Evolutionary conservation across 1,140 invertebrate genomes (phyloP), one percentile per base, ranked within the genome.

Genomic region (Saccostrea glomerata): DNA sequence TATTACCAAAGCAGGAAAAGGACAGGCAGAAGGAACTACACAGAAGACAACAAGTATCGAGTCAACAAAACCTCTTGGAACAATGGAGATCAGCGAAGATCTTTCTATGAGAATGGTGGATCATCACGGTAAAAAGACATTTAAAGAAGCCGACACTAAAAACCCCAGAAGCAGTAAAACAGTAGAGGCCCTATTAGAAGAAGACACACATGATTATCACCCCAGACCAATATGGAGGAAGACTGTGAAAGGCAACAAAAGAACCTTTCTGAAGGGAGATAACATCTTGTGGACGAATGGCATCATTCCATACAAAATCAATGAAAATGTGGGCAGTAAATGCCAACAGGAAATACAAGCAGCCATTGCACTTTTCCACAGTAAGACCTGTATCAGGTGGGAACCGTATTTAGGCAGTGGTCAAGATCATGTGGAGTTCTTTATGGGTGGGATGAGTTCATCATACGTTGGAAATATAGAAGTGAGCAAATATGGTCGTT

Each of bases 391-490:
- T 36, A 11, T 77, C 70, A 77, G 30, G 17, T 77, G 70, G 70
- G 70, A 77, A 77, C 70, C 70, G 9, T 77, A 77, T 36, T 77
- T 25, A 17, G 70, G 25, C 70, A 77, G 70, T 77, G 70, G 25
- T 17, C 11, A 77, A 36, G 70, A 77, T 13, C 70, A 77, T 36
- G 70, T 77, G 70, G 70, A 77, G 25, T 77, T 77, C 30, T 77
- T 77, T 25, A 77, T 36, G 23, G 25, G 70, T 77, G 70, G 70
- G 0, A 77, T 77, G 25, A 77, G 70, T 36, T 77, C 70, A 77
- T 77, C 70, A 4, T 77, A 36, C 36, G 70, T 77, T 77, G 70
- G 70, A 77, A 77, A 77, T 36, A 77, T 77, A 77, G 25, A 77
- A 36, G 70, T 77, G 25, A 30, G 23, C 3, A 77, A 77, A 77